A percentile compares a stretch with the other conserved stretches of the same genome.
phyloP scores from a whole-genome alignment of 1,140 invertebrate genomes.

The Phenacoccus solenopsis region DNA sequence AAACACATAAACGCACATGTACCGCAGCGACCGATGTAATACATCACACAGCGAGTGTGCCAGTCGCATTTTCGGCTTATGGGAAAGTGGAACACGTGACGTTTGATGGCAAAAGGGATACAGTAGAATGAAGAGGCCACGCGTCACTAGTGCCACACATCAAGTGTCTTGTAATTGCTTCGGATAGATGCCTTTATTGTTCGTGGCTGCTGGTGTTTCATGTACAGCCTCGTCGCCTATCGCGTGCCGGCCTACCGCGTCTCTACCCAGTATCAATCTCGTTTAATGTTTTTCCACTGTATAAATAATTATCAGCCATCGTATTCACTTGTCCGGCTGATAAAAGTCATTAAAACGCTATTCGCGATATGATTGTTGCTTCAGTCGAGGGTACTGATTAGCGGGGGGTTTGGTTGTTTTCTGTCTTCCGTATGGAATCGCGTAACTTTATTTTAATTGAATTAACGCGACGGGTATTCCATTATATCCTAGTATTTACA shows the following conservation, averaged over 20 bases:
- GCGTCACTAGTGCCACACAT: slow-evolving; percentile 11
- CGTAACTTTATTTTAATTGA: no score
- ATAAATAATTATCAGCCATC: neutral
- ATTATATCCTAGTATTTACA: no score
- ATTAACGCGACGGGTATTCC: no score
- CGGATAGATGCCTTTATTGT: slow-evolving; percentile 5
- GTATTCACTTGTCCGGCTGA: neutral
- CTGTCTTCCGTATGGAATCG: no score
- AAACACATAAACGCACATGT: neutral
- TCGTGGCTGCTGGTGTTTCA: neutral
- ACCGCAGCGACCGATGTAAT: neutral
- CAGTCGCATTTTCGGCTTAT: slow-evolving; percentile 1
- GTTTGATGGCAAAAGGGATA: slow-evolving; percentile 1
- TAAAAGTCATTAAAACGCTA: neutral
- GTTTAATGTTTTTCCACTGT: neutral
- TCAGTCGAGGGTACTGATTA: neutral
- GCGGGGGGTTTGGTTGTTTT: no score
- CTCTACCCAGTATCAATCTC: neutral
- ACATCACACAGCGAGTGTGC: slow-evolving; percentile 4
- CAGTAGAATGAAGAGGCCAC: no score
- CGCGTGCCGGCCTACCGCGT: neutral
- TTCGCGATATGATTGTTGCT: neutral
- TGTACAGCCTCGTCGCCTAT: neutral
- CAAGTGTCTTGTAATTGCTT: slow-evolving; percentile 13
- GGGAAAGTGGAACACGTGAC: neutral